These are phyloP conservation scores for Stictonetta naevosa DNA, from an alignment of 2,113 vertebrate genomes.

Conservation along the genomic window DNA sequence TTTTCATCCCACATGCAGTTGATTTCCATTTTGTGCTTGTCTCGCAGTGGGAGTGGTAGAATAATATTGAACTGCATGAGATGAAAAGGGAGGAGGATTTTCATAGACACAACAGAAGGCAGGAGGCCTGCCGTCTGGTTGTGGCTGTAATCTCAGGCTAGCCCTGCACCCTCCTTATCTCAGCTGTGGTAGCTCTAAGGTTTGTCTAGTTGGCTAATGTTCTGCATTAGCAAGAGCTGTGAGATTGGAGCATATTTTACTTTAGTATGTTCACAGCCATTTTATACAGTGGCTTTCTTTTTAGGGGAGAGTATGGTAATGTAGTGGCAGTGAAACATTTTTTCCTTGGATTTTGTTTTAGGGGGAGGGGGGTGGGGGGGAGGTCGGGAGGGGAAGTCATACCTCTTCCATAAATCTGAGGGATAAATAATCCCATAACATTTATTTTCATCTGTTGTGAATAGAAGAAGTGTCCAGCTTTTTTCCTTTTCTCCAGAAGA, in stretches of 20 bases:
- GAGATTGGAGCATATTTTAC: neutral
- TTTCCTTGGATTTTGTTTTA: neutral
- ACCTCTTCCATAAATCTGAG: neutral
- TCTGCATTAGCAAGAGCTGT: neutral
- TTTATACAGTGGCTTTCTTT: neutral
- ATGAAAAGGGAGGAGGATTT: neutral
- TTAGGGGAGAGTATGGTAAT: neutral
- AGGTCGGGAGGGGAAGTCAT: neutral
- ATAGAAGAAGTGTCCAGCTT: neutral
- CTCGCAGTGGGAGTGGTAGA: neutral
- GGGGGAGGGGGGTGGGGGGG: too few relatives aligned
- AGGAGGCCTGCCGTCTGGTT: neutral
- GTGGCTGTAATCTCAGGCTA: neutral
- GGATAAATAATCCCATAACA: accelerated
- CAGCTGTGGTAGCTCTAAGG: neutral
- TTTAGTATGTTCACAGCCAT: neutral
- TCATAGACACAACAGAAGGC: neutral
- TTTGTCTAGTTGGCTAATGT: neutral
- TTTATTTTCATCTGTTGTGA: neutral
- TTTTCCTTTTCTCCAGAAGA: neutral
- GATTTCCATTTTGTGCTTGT: neutral
- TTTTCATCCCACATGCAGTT: neutral
- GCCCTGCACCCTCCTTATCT: neutral
- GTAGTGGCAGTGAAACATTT: neutral
- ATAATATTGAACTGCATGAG: neutral